These are phyloP conservation scores for Ptiloglossa arizonensis DNA, from an alignment of 1,140 invertebrate genomes.

Conservation along the genomic window DNA sequence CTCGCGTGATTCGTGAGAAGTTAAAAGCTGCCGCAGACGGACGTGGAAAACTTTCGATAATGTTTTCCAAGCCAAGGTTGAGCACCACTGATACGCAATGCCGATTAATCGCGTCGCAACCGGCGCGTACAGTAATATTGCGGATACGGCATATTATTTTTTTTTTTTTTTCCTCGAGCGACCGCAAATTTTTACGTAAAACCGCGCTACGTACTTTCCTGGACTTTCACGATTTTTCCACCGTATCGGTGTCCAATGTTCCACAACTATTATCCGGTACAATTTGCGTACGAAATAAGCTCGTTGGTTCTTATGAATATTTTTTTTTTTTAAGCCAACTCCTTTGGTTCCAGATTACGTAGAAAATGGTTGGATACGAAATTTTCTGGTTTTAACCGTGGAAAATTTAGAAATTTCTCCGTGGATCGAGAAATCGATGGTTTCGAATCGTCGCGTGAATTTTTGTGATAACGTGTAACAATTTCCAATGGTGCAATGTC, in stretches of 20 bases:
- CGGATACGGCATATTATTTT: conserved; percentile 17
- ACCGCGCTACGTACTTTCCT: not conserved
- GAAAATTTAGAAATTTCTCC: no score
- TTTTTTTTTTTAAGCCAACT: no score
- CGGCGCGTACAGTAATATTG: conserved; percentile 22
- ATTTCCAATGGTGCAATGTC: no score
- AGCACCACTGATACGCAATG: conserved; percentile 47
- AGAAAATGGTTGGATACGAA: not conserved
- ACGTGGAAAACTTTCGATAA: conserved; percentile 5
- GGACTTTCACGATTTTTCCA: not conserved
- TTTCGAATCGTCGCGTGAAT: not conserved
- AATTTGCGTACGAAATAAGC: no score
- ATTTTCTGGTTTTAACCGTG: not conserved
- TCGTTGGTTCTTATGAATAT: not conserved
- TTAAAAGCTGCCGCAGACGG: not conserved
- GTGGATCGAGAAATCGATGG: not conserved
- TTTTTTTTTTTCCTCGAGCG: not conserved
- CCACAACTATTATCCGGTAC: not conserved
- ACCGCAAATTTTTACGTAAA: conserved; percentile 17
- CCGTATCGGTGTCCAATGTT: no score
- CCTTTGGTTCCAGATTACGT: not conserved
- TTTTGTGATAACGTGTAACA: no score
- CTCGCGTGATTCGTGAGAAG: not conserved
- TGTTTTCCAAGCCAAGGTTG: not conserved
- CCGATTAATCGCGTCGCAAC: conserved; percentile 46